Percentiles rank a stretch among this genome's conserved stretches.
Conservation (phyloP, 2,797 vertebrate species). For the Lepidocolaptes lacrymiger region DNA sequence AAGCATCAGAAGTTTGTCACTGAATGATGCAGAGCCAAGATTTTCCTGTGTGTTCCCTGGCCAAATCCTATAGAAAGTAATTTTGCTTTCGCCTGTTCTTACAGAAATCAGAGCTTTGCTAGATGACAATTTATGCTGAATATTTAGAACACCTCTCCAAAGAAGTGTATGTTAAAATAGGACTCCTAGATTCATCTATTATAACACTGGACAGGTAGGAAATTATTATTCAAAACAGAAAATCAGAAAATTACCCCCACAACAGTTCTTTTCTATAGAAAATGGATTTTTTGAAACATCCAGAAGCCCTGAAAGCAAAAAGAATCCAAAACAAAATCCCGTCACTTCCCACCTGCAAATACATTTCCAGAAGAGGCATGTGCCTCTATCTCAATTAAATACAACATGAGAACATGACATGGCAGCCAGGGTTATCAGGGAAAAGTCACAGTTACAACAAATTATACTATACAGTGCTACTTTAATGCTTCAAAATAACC, state of each 20-base stretch:
- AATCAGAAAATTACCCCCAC: neutral
- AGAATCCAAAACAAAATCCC: neutral
- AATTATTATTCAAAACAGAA: neutral
- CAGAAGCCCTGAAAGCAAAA: neutral
- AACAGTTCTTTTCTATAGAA: neutral
- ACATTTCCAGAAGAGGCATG: neutral
- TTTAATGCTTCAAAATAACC: neutral
- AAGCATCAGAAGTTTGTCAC: neutral
- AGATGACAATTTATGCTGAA: neutral
- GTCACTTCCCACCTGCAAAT: neutral
- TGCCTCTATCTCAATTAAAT: neutral
- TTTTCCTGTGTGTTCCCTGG: neutral
- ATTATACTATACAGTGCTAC: neutral
- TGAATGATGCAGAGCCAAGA: neutral
- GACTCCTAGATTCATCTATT: neutral
- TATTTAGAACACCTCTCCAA: neutral
- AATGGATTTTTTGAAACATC: neutral
- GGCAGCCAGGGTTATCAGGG: neutral
- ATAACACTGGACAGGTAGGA: neutral
- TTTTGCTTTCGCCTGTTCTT: neutral
- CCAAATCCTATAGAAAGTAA: neutral
- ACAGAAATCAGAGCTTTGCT: neutral
- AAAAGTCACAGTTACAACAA: neutral
- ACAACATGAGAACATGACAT: neutral
- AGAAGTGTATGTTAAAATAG: neutral